Percentiles rank a stretch among this genome's conserved stretches.
Evolutionary conservation across 2,797 vertebrate species (phyloP).

Genomic region (Astyanax mexicanus): DNA sequence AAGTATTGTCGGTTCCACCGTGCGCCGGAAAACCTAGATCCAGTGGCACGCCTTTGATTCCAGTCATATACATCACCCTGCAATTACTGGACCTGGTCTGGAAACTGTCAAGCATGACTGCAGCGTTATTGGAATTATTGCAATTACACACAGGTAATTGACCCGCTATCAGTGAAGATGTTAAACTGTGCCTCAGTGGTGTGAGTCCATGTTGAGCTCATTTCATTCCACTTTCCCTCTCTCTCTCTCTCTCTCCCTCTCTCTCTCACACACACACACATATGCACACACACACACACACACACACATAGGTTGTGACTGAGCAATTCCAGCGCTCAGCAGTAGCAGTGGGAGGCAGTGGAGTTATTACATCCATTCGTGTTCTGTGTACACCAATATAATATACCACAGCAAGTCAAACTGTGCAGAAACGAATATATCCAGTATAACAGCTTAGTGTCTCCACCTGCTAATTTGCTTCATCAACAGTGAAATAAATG

Average conservation of each 20-base stretch:
- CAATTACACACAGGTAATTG: conserved; percentile 86
- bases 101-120: conserved; percentile 84
- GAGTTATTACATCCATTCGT: conserved; percentile 39
- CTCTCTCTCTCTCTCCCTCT: neutral
- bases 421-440: conserved; percentile 20
- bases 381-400: conserved; percentile 41
- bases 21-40: conserved; percentile 70
- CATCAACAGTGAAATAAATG: conserved; percentile 25
- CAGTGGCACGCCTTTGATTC: conserved; percentile 71
- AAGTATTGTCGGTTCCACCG: conserved; percentile 71
- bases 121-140: conserved; percentile 82
- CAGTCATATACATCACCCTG: conserved; percentile 82
- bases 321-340: neutral
- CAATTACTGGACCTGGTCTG: conserved; percentile 83
- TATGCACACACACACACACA: neutral
- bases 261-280: conserved; percentile 3
- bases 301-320: neutral
- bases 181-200: conserved; percentile 78
- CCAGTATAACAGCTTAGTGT: conserved; percentile 3
- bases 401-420: conserved; percentile 38
- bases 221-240: conserved; percentile 68
- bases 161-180: conserved; percentile 80
- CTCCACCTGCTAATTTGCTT: conserved; percentile 2
- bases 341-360: conserved; percentile 27
- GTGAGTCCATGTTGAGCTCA: conserved; percentile 70